Base-by-base conservation (phyloP, 2,797 vertebrate species). In the Macrochelys suwanniensis region DNA sequence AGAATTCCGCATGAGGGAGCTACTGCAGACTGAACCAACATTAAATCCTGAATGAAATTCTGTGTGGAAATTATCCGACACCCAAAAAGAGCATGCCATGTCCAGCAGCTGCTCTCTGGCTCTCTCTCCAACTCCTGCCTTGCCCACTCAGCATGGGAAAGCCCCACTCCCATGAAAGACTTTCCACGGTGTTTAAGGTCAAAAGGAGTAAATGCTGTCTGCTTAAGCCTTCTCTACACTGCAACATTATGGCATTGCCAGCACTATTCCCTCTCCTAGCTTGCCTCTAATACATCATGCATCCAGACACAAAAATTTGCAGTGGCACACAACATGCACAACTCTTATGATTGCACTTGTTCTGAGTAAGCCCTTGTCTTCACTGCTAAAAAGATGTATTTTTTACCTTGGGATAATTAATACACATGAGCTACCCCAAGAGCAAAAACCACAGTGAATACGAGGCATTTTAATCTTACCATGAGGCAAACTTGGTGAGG, bases 201-300 rank as follows among this genome's bases (percentile, higher is more conserved):
- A 96, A 93, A 91, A 78, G 26, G 50, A 83, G 88, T 51, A 87
- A 90, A 77, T 16, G 25, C 17, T 87, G 81, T 78, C 71, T 84
- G 1, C 49, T 65, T 84, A 76, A 87, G 81, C 33, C 10, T 76
- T 84, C 33, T 81, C 45, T 88, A 85, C 81, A 15, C 0, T 50
- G 37, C 45, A 71, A 42, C 33, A 68, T n/a, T 42, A 19, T 71
- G 21, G 68, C 21, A 17, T 0, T 47, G n/a, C 53, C 74, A 56
- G 21, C 26, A 56, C 51, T 83, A 61, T 86, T 53, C 54, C n/a
- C 51, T 3, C 33, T 26, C 26, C 9, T 90, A 68, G 92, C 56
- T 80, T 88, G 12, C 59, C 59, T 88, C 37, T 37, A 42, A 42
- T 42, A 49, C 83, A 84, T 53, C 68, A 82, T 51, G 50, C 91